Percentiles rank a stretch among this genome's conserved stretches.
These are phyloP conservation scores for Oreamnos americanus DNA, from an alignment of 2,113 vertebrate species.

Conservation along the genomic window DNA sequence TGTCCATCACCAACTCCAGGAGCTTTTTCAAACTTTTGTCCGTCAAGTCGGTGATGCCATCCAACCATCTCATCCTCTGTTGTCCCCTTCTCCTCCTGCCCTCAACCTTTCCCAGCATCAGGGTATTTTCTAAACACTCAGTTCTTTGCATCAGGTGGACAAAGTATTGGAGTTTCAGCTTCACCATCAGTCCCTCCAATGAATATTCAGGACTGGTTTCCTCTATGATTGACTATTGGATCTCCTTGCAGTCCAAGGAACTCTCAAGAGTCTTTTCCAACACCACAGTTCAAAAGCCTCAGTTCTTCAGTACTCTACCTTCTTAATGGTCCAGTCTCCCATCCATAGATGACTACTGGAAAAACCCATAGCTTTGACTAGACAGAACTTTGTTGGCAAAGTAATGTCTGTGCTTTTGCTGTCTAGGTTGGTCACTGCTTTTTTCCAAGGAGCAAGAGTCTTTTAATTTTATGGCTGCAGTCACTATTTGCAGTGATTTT, in stretches of 20 bases:
- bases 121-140: not conserved
- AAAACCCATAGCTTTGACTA: not conserved
- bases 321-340: not conserved
- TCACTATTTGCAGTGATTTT: not conserved
- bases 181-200: not conserved
- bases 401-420: not conserved
- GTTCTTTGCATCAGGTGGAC: accelerated
- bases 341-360: not conserved
- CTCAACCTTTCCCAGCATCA: not conserved
- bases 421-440: not conserved
- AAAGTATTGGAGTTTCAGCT: not conserved
- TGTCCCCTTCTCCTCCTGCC: not conserved
- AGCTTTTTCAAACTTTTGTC: not conserved
- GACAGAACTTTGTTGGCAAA: not conserved
- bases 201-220: not conserved
- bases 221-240: not conserved
- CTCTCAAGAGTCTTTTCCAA: not conserved
- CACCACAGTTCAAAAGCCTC: not conserved
- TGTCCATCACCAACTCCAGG: not conserved
- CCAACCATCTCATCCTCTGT: not conserved
- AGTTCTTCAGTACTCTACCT: not conserved
- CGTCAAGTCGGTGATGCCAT: not conserved
- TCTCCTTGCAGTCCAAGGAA: not conserved
- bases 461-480: not conserved
- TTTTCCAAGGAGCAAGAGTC: not conserved